These are phyloP conservation scores for Steinernema scapterisci DNA, from an alignment of 2,888 invertebrate genomes.

Conservation along the genomic window DNA sequence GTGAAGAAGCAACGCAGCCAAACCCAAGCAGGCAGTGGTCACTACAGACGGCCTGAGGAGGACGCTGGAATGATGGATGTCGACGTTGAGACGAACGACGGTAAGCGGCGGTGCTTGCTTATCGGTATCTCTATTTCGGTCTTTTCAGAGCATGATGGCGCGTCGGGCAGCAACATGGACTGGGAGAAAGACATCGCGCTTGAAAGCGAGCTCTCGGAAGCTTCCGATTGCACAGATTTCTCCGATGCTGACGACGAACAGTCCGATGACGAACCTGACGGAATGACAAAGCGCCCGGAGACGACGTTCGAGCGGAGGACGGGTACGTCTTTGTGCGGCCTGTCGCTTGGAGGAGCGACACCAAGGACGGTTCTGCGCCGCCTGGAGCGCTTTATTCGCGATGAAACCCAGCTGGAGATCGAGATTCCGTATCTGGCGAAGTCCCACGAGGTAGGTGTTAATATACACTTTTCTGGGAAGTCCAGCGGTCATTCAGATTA, in stretches of 20 bases:
- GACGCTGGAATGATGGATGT: background rate
- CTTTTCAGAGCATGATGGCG: background rate
- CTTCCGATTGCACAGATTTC: background rate
- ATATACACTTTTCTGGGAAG: no score
- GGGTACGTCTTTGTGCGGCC: background rate
- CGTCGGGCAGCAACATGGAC: slow-evolving; percentile 1
- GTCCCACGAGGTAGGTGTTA: slow-evolving; percentile 18
- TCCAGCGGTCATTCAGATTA: no score
- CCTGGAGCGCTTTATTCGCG: background rate
- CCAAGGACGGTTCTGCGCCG: slow-evolving; percentile 9
- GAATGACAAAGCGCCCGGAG: slow-evolving; percentile 9
- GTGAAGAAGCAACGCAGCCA: background rate
- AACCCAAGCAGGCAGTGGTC: background rate
- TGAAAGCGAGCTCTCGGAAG: background rate
- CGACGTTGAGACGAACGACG: background rate
- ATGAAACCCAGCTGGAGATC: slow-evolving; percentile 8
- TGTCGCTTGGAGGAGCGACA: background rate
- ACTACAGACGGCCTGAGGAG: background rate
- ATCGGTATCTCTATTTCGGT: no score
- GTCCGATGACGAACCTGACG: background rate
- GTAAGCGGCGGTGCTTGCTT: no score
- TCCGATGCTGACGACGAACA: slow-evolving; percentile 22
- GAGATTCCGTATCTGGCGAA: slow-evolving; percentile 16
- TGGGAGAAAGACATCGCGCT: background rate
- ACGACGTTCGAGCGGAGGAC: slow-evolving; percentile 5